Base-by-base conservation (phyloP, 2,888 invertebrate species). In the Dorcus hopei region DNA sequence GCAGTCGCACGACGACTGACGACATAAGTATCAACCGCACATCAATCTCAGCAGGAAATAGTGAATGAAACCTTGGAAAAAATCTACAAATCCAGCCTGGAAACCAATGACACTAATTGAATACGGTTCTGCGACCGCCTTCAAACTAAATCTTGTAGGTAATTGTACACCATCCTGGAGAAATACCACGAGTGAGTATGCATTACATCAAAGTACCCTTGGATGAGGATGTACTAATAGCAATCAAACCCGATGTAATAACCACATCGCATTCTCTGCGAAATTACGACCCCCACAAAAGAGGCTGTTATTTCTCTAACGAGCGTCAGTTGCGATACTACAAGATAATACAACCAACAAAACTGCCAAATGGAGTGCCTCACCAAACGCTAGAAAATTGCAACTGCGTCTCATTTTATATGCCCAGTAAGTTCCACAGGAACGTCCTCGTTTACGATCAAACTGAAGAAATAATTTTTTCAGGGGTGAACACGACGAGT, bases 171-270 rank as follows among this genome's bases (percentile, higher is more conserved):
- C 85, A 87, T 62, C 87, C 89, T 0, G 86, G 87, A 2, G 88
- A 88, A 71, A 75, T 87, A 23, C 89, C 89, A 0, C 78, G 85
- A 63, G 83, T 88, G 2, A 84, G 85, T 0, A 85, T 85, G 63
- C 87, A 89, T 72, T 89, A 87, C 71, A 88, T 89, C 73, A 80
- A 89, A 54, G 84, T 86, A 8, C 88, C 89, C 8, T 76, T 88
- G 57, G 84, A 86, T 56, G 87, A 88, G 71, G 89, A 89, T 74
- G 83, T 89, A 1, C 82, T 89, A 1, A 87, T 88, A 1, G 85
- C 87, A 0, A 85, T 90, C 9, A 86, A 87, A 72, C 90, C 90
- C 0, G 88, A 88, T 73, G 89, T 90, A 82, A 89, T 89, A 80
- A 88, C 87, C 3, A 90, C 89, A 2, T 87, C 87, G 0, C 82